phyloP scores from a whole-genome alignment of 2,888 invertebrate genomes.

The Autographa pulchrina region DNA sequence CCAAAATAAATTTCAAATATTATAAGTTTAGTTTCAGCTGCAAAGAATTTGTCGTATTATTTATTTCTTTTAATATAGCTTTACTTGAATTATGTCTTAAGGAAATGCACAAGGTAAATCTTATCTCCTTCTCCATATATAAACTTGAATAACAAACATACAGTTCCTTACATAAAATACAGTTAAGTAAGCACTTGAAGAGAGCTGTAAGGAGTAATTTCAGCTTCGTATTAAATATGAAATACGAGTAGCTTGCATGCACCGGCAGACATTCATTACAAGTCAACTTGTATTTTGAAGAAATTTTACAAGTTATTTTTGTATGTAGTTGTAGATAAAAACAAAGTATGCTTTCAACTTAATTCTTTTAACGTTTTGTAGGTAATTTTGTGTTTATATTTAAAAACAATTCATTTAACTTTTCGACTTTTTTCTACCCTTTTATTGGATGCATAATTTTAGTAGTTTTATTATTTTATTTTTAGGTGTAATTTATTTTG shows the following conservation, averaged over 20 bases:
- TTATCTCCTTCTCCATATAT: no score
- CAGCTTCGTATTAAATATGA: conserved; percentile 41
- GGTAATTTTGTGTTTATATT: no score
- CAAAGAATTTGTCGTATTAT: no score
- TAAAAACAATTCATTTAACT: no score
- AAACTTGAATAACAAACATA: background rate
- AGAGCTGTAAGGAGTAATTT: conserved; percentile 14
- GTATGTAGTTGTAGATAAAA: background rate
- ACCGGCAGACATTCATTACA: conserved; percentile 44
- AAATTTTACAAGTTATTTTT: background rate
- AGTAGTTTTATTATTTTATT: no score
- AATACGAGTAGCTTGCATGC: conserved; percentile 27
- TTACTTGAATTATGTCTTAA: background rate
- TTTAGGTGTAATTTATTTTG: no score
- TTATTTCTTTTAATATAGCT: no score
- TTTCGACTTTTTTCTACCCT: no score
- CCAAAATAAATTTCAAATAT: no score
- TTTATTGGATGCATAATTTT: no score
- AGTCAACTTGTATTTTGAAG: background rate
- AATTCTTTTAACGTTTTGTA: no score
- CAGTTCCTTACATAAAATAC: conserved; percentile 12
- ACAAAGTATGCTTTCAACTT: background rate
- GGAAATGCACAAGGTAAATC: background rate
- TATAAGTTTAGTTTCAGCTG: no score
- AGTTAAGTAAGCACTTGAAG: background rate